Evolutionary conservation across 1,140 invertebrate species (phyloP).

Genomic region (Scaptomyza montana): DNA sequence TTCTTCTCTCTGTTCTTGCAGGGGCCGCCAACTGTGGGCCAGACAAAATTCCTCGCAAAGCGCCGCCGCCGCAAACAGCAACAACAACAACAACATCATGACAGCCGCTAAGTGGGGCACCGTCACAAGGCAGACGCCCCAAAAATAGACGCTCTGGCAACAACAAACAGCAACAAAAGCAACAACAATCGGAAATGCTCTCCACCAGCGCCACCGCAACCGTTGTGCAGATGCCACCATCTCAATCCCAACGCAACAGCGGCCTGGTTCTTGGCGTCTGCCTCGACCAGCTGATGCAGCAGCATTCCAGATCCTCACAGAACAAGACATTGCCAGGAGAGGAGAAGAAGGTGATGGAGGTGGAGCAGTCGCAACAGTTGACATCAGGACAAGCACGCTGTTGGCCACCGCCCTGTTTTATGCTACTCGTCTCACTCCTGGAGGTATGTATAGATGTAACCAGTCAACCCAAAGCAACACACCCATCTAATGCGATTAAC

Average conservation of each 20-base stretch:
- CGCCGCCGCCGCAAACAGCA: constrained; percentile 33
- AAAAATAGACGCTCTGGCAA: constrained; percentile 62
- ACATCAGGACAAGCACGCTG: constrained; percentile 87
- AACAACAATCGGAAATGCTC: constrained; percentile 55
- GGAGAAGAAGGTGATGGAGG: background rate
- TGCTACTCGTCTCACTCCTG: constrained; percentile 92
- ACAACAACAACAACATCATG: constrained; percentile 59
- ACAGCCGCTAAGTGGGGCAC: constrained; percentile 78
- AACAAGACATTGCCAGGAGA: constrained; percentile 29
- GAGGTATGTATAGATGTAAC: constrained; percentile 87
- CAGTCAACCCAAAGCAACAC: constrained; percentile 9
- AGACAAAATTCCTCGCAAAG: constrained; percentile 70
- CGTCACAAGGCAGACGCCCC: constrained; percentile 77
- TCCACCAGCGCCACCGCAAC: constrained; percentile 28
- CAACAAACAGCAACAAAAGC: constrained; percentile 20
- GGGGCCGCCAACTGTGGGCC: constrained; percentile 69
- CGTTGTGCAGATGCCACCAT: constrained; percentile 65
- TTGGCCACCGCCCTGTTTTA: constrained; percentile 94
- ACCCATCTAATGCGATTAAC: constrained; percentile 65
- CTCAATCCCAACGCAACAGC: constrained; percentile 32
- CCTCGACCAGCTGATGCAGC: constrained; percentile 73
- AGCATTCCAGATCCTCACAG: constrained; percentile 23
- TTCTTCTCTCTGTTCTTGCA: constrained; percentile 47
- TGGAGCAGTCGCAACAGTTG: constrained; percentile 82
- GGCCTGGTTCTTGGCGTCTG: constrained; percentile 73